A percentile compares a stretch with the other conserved stretches of the same genome.
Evolutionary conservation across 2,888 invertebrate genomes (phyloP).

Genomic region (Cantharis nigra): DNA sequence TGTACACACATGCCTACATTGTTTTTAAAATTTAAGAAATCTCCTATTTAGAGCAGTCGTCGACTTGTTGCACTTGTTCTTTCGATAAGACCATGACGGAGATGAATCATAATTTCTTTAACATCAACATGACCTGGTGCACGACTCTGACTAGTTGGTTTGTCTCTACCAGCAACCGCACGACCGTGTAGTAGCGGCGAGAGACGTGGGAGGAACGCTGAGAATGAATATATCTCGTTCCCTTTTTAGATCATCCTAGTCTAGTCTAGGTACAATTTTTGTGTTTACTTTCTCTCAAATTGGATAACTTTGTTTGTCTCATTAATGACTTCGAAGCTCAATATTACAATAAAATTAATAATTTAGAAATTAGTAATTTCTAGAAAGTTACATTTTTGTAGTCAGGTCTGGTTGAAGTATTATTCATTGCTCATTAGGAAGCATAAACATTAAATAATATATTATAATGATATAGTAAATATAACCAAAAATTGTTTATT

Average conservation of each 20-base stretch:
- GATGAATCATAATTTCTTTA: constrained; percentile 33
- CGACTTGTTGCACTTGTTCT: constrained; percentile 20
- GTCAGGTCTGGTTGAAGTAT: not conserved
- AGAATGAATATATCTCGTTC: constrained; percentile 28
- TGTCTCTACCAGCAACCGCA: constrained; percentile 12
- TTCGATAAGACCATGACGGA: constrained; percentile 49
- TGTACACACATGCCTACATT: constrained; percentile 35
- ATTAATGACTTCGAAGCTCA: not conserved
- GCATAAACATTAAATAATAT: not conserved
- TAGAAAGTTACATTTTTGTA: not conserved
- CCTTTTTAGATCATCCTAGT: constrained; percentile 22
- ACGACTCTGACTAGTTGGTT: constrained; percentile 12
- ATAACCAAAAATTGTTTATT: not conserved
- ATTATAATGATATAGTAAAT: too few species aligned
- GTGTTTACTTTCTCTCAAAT: not conserved
- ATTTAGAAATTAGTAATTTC: not conserved
- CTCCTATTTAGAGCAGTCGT: constrained; percentile 12
- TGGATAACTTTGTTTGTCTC: not conserved
- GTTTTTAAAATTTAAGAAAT: constrained; percentile 9
- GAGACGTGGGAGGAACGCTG: constrained; percentile 28
- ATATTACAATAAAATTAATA: not conserved
- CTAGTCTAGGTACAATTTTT: not conserved
- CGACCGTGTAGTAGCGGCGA: constrained; percentile 4
- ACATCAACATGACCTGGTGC: not conserved
- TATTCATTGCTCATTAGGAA: not conserved